These are phyloP conservation scores for Acanthococcus lagerstroemiae DNA, from an alignment of 2,888 invertebrate species.

Conservation along the genomic window DNA sequence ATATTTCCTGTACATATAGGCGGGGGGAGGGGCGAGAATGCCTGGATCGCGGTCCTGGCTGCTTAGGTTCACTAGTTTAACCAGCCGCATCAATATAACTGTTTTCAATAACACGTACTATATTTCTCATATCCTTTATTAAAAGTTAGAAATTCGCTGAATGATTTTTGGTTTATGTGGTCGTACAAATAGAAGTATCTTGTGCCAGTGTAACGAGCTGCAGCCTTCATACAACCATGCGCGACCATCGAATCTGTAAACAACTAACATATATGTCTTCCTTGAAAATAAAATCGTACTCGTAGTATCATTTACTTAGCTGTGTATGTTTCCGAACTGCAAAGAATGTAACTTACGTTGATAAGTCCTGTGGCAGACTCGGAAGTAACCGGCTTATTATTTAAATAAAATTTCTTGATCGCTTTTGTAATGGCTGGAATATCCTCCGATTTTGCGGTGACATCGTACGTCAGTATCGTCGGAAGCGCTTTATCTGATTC, in stretches of 20 bases:
- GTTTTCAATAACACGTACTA: not conserved
- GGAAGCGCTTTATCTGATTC: not conserved
- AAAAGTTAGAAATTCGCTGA: conserved; percentile 2
- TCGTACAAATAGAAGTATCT: conserved; percentile 15
- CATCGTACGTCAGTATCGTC: not conserved
- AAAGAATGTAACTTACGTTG: conserved; percentile 11
- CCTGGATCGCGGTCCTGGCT: no score
- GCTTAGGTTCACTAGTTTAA: no score
- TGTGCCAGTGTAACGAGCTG: not conserved
- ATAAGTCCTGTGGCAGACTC: conserved; percentile 1
- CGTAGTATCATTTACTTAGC: no score
- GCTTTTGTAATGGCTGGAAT: not conserved
- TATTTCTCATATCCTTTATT: not conserved
- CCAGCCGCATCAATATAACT: no score
- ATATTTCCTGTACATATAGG: no score
- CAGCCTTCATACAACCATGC: conserved; percentile 9
- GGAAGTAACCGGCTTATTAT: not conserved
- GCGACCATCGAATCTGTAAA: not conserved
- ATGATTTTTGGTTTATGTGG: conserved; percentile 7
- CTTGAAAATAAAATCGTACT: no score
- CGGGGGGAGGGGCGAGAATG: no score
- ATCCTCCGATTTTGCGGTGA: not conserved
- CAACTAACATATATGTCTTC: not conserved
- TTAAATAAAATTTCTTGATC: conserved; percentile 4
- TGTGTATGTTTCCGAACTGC: no score